Conservation (phyloP, 2,888 invertebrate species). For the Timema podura region DNA sequence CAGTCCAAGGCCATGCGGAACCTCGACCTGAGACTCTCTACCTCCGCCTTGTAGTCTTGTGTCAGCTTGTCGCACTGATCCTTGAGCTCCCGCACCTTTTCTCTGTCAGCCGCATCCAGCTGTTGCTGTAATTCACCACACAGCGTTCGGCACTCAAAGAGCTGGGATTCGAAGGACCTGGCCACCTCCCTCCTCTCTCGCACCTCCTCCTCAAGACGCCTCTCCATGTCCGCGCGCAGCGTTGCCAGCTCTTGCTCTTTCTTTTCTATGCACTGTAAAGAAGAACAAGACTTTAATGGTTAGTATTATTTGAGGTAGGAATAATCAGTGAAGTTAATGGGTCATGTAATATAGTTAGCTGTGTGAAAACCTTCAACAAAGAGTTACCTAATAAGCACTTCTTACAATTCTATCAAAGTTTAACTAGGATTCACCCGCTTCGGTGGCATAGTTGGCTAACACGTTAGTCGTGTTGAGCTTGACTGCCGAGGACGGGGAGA, state of each 20-base stretch:
- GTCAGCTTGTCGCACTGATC: conserved; percentile 66
- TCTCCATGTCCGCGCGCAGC: conserved; percentile 53
- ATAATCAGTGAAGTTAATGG: no score
- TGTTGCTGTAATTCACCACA: conserved; percentile 24
- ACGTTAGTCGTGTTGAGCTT: no score
- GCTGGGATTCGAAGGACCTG: conserved; percentile 34
- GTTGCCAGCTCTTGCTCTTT: conserved; percentile 47
- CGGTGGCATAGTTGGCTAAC: no score
- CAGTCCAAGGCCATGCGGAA: conserved; percentile 75
- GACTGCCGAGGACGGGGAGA: no score
- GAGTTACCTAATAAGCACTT: no score
- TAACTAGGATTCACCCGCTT: no score
- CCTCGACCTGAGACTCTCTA: conserved; percentile 70
- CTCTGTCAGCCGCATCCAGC: conserved; percentile 42
- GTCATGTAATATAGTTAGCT: no score
- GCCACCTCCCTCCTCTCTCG: conserved; percentile 37
- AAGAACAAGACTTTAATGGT: background rate
- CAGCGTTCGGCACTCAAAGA: conserved; percentile 19
- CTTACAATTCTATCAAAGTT: no score
- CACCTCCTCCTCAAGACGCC: conserved; percentile 38
- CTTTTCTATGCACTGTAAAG: conserved; percentile 2
- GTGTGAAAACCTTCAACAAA: no score
- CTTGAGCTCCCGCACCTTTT: conserved; percentile 57
- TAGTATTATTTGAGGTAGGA: no score
- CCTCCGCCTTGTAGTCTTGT: conserved; percentile 69